Percentiles rank a stretch among this genome's conserved stretches.
These are phyloP conservation scores for Actias luna DNA, from an alignment of 2,888 invertebrate genomes.

Conservation along the genomic window DNA sequence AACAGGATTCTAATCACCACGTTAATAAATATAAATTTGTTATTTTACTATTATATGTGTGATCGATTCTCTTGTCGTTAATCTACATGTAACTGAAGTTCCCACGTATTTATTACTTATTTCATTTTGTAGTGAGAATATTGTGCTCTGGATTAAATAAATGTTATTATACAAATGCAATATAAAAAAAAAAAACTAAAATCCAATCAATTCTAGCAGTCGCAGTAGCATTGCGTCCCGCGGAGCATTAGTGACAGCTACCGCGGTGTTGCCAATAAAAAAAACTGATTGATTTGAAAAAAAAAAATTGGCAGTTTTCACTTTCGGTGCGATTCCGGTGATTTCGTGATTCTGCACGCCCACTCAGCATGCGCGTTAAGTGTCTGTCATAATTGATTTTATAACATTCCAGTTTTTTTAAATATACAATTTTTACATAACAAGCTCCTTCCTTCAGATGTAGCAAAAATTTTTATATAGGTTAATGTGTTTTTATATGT, in stretches of 20 bases:
- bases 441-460: no score
- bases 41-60: no score
- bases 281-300: constrained; percentile 59
- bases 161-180: not conserved
- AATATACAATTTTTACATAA: no score
- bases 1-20: no score
- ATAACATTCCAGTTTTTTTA: not conserved
- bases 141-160: no score
- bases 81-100: no score
- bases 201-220: constrained; percentile 15
- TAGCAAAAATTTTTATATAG: not conserved
- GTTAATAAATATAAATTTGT: no score
- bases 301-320: constrained; percentile 61
- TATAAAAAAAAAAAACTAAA: constrained; percentile 8
- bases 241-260: constrained; percentile 15
- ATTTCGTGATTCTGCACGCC: constrained; percentile 65
- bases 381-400: constrained; percentile 4
- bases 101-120: no score
- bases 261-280: constrained; percentile 29
- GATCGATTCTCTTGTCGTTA: no score
- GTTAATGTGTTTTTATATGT: no score
- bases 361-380: constrained; percentile 41
- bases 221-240: constrained; percentile 14
- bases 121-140: no score
- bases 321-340: constrained; percentile 53